Evolutionary conservation across 2,888 invertebrate species (phyloP), one percentile per base, ranked within the genome.

Genomic region (Holacanthella duospinosa): DNA sequence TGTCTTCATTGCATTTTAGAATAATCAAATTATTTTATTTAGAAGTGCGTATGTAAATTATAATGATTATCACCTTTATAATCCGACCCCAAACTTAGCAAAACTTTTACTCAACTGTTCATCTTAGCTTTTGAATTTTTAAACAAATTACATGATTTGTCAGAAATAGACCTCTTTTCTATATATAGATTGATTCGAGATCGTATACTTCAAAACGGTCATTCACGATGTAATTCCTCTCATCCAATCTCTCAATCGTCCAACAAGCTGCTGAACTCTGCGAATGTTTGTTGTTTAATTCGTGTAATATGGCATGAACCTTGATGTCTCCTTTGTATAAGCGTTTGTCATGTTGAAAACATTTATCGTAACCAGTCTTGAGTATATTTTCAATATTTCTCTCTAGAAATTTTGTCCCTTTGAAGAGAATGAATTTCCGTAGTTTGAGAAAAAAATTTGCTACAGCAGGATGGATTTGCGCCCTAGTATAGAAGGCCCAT

Each of bases 351-450:
- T 70, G 29, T 12, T 69, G 64, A 48, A 72, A 72, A 27, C 71
- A 72, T 59, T 68, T 70, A 59, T 72, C 71, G 29, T 72, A 72
- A 16, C 71, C 70, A 6, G 69, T 70, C 61, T 72, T 72, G 2
- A 72, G 62, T 29, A 72, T 69, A n/a, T 70, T 67, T 25, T 70
- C 67, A 29, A 72, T 61, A 25, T 60, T 64, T 25, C 62, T 57
- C 16, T 64, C 64, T 2, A 72, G 53, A 4, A 59, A 62, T 48
- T 66, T 67, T 9, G 71, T 72, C 12, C 71, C 71, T 62, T 70
- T 72, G 57, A 72, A 72, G 25, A 66, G 61, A n/a, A 72, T 66
- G 59, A 72, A 72, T 55, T 70, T 72, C 61, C 65, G 65, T 9
- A 72, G 61, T 43, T 66, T 70, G 1, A 61, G 54, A 55, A 72